Percentiles rank a stretch among this genome's conserved stretches.
Evolutionary conservation across 2,888 invertebrate species (phyloP).

Genomic region (Meteorus colon): DNA sequence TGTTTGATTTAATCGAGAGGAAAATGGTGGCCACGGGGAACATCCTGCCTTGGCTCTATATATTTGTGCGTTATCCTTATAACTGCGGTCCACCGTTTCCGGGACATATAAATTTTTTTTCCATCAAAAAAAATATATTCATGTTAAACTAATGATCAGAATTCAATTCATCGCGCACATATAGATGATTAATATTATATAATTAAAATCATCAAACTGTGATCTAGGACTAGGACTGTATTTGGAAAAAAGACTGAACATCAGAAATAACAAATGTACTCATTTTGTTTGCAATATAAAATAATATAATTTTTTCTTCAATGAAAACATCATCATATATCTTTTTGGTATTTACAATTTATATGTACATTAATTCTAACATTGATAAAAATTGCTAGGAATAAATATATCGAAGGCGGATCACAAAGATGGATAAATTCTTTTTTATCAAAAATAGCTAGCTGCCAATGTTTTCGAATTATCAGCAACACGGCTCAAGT

Average conservation of each 20-base stretch:
- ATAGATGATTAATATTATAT: background rate
- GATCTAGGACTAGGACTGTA: background rate
- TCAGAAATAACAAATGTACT: background rate
- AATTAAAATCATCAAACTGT: background rate
- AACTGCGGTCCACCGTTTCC: background rate
- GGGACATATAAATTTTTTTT: constrained; percentile 3
- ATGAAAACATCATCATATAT: constrained; percentile 1
- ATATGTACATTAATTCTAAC: constrained; percentile 1
- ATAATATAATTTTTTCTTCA: background rate
- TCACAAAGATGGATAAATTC: constrained; percentile 2
- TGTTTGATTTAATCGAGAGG: constrained; percentile 69
- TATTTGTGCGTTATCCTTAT: constrained; percentile 9
- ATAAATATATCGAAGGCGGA: constrained; percentile 3
- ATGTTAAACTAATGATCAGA: background rate
- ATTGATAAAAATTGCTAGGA: background rate
- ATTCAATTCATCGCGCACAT: background rate
- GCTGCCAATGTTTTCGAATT: background rate
- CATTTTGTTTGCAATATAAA: background rate
- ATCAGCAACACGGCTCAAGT: background rate
- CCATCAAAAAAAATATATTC: too few relatives aligned
- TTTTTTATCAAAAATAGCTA: constrained; percentile 1
- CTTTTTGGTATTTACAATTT: constrained; percentile 2
- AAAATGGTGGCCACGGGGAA: constrained; percentile 66
- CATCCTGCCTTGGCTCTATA: constrained; percentile 28
- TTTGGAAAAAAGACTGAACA: background rate